A percentile compares a stretch with the other conserved stretches of the same genome.
phyloP scores from a whole-genome alignment of 2,888 invertebrate genomes.

The Priocnemis perturbator region DNA sequence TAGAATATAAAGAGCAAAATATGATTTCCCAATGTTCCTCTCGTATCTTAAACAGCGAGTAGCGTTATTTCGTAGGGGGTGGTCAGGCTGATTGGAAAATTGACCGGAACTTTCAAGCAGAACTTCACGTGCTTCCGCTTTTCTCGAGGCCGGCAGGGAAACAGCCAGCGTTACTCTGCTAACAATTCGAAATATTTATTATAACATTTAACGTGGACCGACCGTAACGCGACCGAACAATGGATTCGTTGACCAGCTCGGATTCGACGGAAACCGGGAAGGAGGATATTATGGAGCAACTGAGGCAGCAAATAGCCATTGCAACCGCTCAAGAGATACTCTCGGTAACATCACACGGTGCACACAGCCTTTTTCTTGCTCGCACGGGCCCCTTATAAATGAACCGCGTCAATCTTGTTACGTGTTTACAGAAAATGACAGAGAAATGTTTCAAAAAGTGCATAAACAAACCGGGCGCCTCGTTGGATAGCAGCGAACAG shows the following conservation, averaged over 20 bases:
- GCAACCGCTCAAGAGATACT: slow-evolving; percentile 95
- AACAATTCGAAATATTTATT: background rate
- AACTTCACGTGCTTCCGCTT: slow-evolving; percentile 50
- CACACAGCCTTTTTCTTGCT: slow-evolving; percentile 19
- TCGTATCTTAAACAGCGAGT: too few relatives aligned
- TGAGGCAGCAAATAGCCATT: slow-evolving; percentile 95
- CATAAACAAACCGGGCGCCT: slow-evolving; percentile 91
- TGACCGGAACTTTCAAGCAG: slow-evolving; percentile 1
- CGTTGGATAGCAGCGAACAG: slow-evolving; percentile 91
- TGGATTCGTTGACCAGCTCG: slow-evolving; percentile 79
- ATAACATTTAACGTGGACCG: background rate
- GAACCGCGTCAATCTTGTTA: slow-evolving; percentile 21
- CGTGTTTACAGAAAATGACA: slow-evolving; percentile 89
- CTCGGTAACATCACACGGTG: slow-evolving; percentile 78
- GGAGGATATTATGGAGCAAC: slow-evolving; percentile 94
- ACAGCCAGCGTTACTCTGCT: slow-evolving; percentile 13
- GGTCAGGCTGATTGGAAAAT: background rate
- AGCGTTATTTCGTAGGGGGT: too few relatives aligned
- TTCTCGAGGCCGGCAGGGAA: slow-evolving; percentile 27
- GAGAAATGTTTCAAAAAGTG: slow-evolving; percentile 98
- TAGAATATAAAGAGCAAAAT: too few relatives aligned
- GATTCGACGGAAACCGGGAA: slow-evolving; percentile 83
- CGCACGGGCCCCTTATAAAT: slow-evolving; percentile 37
- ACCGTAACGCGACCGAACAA: slow-evolving; percentile 57
- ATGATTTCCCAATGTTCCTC: too few relatives aligned